Percentiles rank a stretch among this genome's conserved stretches.
These are phyloP conservation scores for Chionis minor DNA, from an alignment of 2,113 vertebrate species.

Conservation along the genomic window DNA sequence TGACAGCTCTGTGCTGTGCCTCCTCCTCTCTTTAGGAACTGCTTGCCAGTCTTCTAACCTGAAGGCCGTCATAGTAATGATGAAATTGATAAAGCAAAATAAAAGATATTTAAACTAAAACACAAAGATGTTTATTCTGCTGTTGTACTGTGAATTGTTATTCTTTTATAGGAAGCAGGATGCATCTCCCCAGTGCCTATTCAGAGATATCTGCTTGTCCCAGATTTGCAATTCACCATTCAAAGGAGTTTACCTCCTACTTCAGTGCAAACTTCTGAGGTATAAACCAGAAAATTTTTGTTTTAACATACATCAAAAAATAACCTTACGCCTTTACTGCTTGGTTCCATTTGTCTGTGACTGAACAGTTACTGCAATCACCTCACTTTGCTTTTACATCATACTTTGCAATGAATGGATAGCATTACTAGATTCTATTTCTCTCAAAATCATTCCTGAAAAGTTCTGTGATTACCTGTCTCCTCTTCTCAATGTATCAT, in stretches of 20 bases:
- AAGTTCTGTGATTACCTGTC: not conserved
- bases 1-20: fast-evolving
- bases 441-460: conserved; percentile 6
- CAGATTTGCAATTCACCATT: not conserved
- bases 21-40: not conserved
- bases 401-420: not conserved
- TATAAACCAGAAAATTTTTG: not conserved
- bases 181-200: not conserved
- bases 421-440: not conserved
- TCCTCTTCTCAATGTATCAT: not conserved
- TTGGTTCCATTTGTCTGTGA: not conserved
- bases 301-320: not conserved
- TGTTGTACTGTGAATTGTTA: not conserved
- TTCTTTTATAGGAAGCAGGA: not conserved
- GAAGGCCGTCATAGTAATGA: not conserved
- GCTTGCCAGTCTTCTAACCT: not conserved
- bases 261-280: not conserved
- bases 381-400: not conserved
- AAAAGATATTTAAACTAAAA: not conserved
- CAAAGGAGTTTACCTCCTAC: not conserved
- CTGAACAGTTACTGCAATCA: not conserved
- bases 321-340: not conserved
- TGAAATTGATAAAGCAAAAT: not conserved
- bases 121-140: not conserved
- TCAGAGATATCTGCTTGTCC: not conserved